phyloP scores from a whole-genome alignment of 2,888 invertebrate species.

The Eledona agricola region DNA sequence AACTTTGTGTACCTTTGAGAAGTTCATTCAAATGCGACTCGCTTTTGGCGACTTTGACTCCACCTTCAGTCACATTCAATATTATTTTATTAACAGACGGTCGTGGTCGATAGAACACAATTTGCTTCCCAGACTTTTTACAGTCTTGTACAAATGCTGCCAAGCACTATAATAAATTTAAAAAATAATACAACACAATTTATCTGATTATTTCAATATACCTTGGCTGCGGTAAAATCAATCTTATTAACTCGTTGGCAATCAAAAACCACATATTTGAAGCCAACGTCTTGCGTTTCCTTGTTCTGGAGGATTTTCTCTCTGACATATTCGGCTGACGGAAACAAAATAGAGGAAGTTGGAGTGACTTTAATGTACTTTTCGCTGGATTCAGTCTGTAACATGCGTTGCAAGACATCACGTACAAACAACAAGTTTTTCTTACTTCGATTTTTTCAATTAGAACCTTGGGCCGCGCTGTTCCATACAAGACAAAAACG shows the following conservation, averaged over 20 bases:
- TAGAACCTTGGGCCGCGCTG: conserved; percentile 71
- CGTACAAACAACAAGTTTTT: not conserved
- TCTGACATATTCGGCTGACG: conserved; percentile 68
- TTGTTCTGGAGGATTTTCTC: conserved; percentile 62
- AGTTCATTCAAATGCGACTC: conserved; percentile 40
- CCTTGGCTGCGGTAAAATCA: conserved; percentile 76
- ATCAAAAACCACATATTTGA: conserved; percentile 67
- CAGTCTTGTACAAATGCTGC: conserved; percentile 50
- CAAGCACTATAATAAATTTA: conserved; percentile 49
- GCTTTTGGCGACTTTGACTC: conserved; percentile 35
- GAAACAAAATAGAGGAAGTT: conserved; percentile 66
- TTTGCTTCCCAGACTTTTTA: conserved; percentile 45
- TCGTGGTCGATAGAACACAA: conserved; percentile 46
- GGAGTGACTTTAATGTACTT: conserved; percentile 63
- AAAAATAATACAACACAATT: not conserved
- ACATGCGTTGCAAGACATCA: conserved; percentile 36
- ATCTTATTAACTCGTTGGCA: conserved; percentile 70
- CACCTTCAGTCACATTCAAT: conserved; percentile 36
- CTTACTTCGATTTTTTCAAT: conserved; percentile 66
- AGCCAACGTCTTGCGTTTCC: conserved; percentile 54
- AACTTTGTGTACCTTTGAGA: conserved; percentile 42
- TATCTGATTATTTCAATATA: too few relatives aligned
- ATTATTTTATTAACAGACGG: conserved; percentile 40
- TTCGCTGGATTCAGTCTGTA: conserved; percentile 44
- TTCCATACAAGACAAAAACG: conserved; percentile 69